Conservation (phyloP, 2,113 vertebrate species). For the Grammomys surdaster region DNA sequence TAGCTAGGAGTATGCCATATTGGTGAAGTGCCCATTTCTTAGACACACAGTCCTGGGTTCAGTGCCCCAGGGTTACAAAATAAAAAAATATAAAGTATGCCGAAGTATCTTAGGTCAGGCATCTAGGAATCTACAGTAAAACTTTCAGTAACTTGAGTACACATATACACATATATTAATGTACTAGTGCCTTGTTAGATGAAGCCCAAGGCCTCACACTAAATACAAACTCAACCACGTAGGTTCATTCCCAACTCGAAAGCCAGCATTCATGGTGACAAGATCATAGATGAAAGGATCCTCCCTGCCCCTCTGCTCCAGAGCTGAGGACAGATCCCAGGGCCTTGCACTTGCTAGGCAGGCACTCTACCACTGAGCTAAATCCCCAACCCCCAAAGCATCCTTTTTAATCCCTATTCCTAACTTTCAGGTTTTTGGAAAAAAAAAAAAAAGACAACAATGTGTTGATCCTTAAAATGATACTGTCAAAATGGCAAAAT, state of each 20-base stretch:
- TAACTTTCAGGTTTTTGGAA: neutral
- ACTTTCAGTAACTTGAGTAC: neutral
- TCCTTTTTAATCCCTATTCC: constrained; percentile 25
- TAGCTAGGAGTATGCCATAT: neutral
- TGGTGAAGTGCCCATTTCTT: neutral
- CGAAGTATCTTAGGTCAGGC: constrained; percentile 13
- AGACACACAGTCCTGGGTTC: neutral
- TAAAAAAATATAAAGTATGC: neutral
- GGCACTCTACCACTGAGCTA: too few relatives aligned
- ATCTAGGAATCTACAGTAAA: neutral
- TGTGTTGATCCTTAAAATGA: neutral
- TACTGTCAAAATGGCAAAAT: constrained; percentile 12
- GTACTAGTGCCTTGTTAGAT: neutral
- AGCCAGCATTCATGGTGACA: neutral
- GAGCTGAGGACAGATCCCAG: too few relatives aligned
- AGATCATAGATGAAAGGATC: neutral
- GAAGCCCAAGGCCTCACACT: neutral
- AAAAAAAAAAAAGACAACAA: neutral
- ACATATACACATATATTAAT: neutral
- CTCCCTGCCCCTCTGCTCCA: neutral
- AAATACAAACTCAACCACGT: neutral
- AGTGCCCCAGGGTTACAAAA: neutral
- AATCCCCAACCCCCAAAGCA: neutral
- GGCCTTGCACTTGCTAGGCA: too few relatives aligned
- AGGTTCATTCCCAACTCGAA: neutral